Evolutionary conservation across 2,113 vertebrate species (phyloP), one percentile per base, ranked within the genome.

Genomic region (Rhea americana): DNA sequence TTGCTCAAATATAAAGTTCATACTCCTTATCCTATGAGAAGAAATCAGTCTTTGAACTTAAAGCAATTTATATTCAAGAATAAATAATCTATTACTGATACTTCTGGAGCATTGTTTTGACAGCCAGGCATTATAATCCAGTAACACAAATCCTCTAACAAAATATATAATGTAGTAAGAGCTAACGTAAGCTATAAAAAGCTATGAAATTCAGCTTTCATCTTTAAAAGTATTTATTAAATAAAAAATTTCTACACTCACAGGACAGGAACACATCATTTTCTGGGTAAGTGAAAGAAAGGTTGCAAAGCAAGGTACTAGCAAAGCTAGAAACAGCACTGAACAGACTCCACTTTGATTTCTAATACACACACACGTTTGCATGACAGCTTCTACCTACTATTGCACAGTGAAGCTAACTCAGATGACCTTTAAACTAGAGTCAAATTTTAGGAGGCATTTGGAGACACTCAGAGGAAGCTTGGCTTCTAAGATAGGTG

Each of bases 261-360:
- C 19, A 41, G 50, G 47, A 62, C 26, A 82, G 48, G 53, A 81
- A 32, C 14, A 9, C 0, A 0, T 47, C 0, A 0, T 47, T 51
- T 77, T 7, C 20, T 3, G 9, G 61, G 30, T 30, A 35, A 61
- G 37, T 16, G 20, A 45, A 43, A 66, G 26, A 14, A 28, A 58
- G n/a, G 7, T 24, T 58, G 66, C 63, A 58, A 71, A 78, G 81
- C 3, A 56, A 45, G 37, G 41, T 3, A 19, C 15, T 4, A 56
- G 17, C 20, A 59, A 11, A 0, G 2, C 21, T 3, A 50, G 70
- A n/a, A 37, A 30, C 11, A 39, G 50, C n/a, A n/a, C 53, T 30
- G 21, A 80, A 37, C 30, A 63, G 56, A 21, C 4, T 43, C 82
- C 51, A 48, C 28, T 41, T 51, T 37, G 13, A 24, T 18, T 81